Conservation (phyloP, 2,888 invertebrate species). For the Apamea sordens region DNA sequence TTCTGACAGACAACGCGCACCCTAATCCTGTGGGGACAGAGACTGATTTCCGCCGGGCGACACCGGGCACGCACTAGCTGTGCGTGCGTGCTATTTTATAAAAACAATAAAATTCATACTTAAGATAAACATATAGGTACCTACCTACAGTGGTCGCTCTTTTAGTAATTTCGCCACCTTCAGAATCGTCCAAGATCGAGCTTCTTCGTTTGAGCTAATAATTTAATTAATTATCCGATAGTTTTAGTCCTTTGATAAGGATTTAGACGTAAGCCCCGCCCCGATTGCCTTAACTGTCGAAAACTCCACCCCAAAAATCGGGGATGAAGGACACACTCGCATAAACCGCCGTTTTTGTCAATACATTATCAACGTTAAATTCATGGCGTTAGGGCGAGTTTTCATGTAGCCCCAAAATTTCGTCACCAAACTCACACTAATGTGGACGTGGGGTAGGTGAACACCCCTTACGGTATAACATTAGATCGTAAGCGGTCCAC, state of each 20-base stretch:
- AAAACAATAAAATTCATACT: background rate
- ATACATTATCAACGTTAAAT: slow-evolving; percentile 70
- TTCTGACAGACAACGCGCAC: background rate
- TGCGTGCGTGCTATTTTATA: too few relatives aligned
- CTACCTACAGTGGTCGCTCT: background rate
- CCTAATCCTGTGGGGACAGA: background rate
- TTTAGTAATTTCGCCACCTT: background rate
- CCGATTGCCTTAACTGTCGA: slow-evolving; percentile 68
- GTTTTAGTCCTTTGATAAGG: background rate
- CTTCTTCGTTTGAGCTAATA: background rate
- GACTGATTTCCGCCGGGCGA: background rate
- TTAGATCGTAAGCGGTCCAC: slow-evolving; percentile 68
- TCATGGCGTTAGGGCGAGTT: slow-evolving; percentile 48
- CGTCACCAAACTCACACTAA: slow-evolving; percentile 60
- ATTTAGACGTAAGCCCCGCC: slow-evolving; percentile 74
- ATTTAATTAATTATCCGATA: background rate
- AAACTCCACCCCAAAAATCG: slow-evolving; percentile 79
- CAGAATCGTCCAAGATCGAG: too few relatives aligned
- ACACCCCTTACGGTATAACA: slow-evolving; percentile 84
- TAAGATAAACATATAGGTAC: background rate
- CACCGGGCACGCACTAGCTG: background rate
- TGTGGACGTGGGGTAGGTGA: slow-evolving; percentile 64
- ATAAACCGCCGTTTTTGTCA: slow-evolving; percentile 27
- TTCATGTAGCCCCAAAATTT: slow-evolving; percentile 16
- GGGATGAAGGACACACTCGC: slow-evolving; percentile 70